Conservation (phyloP, 2,797 vertebrate species). For the Sebastes vulpes region DNA sequence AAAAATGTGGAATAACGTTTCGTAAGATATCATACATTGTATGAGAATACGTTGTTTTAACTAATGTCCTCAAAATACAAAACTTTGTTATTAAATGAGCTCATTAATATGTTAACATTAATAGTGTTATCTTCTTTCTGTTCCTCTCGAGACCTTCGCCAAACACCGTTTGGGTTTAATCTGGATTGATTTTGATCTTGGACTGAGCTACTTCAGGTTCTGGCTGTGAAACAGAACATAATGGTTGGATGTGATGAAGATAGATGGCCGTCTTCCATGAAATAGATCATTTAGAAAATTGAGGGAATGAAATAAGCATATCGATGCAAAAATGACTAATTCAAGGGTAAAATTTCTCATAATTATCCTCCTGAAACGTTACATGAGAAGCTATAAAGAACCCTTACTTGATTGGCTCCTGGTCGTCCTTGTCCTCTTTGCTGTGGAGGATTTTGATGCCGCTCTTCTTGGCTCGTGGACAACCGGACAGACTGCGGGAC, state of each 20-base stretch:
- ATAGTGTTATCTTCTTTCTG: neutral
- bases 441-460: conserved; percentile 97
- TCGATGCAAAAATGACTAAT: neutral
- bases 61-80: neutral
- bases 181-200: neutral
- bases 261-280: neutral
- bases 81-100: neutral
- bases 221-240: neutral
- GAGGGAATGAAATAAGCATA: neutral
- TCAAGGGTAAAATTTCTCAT: too few species aligned
- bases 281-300: neutral
- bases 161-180: neutral
- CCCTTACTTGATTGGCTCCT: conserved; percentile 96
- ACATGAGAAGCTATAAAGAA: neutral
- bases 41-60: too few species aligned
- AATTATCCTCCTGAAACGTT: neutral
- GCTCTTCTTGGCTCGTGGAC: conserved; percentile 97
- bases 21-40: too few species aligned
- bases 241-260: neutral
- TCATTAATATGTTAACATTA: neutral
- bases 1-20: too few species aligned
- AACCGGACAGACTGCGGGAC: conserved; percentile 93
- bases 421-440: conserved; percentile 99
- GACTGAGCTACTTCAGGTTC: neutral
- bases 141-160: neutral